Evolutionary conservation across 2,113 vertebrate species (phyloP), one percentile per base, ranked within the genome.

Genomic region (Prietella phreatophila): DNA sequence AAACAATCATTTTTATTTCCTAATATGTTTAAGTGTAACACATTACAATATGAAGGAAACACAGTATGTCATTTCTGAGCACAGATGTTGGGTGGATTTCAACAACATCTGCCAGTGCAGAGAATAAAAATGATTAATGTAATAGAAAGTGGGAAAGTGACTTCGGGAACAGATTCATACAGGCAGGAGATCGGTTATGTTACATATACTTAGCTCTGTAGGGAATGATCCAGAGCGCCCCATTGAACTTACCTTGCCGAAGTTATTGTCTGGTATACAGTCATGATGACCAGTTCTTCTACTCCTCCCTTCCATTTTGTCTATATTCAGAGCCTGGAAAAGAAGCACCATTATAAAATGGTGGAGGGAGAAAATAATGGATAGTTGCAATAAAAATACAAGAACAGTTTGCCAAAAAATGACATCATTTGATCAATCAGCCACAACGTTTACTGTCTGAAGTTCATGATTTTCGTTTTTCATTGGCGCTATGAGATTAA

Each of bases 201-300:
- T 79, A 87, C 30, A 30, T 22, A 19, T 47, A 36, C 47, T 50
- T 3, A 75, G 22, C 6, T 39, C 19, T 80, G 47, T 65, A 27
- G 13, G 61, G 61, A 86, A 80, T 33, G 17, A 86, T 36, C 4
- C n/a, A 53, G 39, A 36, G 1, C 47, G 81, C 47, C 65, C 25
- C 75, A 83, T 22, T 27, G 33, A 58, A 36, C 82, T 39, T 84
- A 92, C 91, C 90, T 86, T 90, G 39, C 82, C 65, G 65, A 81
- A 82, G 75, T 67, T 89, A 56, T 88, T 84, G 71, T 89, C 87
- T 65, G 83, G 90, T 67, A 89, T 56, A 89, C 89, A 92, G 86
- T 84, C 90, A 63, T 89, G 89, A 89, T 89, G 87, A 69, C 86
- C 88, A 15, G 88, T 39, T 86, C 84, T 78, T 56, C 2, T 53